A percentile compares a stretch with the other conserved stretches of the same genome.
phyloP scores from a whole-genome alignment of 2,888 invertebrate genomes.

The Nymphalis c-album region DNA sequence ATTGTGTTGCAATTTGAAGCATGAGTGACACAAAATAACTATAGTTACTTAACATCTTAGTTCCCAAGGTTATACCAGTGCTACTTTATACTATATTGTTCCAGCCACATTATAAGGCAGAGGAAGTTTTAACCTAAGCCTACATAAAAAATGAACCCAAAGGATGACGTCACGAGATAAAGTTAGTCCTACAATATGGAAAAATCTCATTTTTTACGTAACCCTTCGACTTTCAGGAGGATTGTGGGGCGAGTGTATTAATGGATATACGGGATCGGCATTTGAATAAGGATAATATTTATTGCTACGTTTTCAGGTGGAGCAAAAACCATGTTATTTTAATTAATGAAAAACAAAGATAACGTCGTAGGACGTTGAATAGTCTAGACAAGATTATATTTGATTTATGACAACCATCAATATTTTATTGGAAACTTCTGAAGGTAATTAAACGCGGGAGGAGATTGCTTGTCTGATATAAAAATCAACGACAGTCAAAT shows the following conservation, averaged over 20 bases:
- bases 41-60: too few relatives aligned
- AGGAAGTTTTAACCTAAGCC: neutral
- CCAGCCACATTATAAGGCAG: neutral
- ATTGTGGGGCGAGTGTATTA: constrained; percentile 19
- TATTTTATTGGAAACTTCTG: neutral
- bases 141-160: neutral
- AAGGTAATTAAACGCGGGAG: neutral
- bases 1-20: too few relatives aligned
- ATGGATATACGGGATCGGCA: constrained; percentile 29
- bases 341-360: constrained; percentile 9
- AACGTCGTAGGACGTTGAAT: neutral
- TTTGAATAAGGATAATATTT: constrained; percentile 30
- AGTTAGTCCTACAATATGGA: constrained; percentile 13
- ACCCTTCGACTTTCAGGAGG: constrained; percentile 18
- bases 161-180: neutral
- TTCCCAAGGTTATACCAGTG: too few relatives aligned
- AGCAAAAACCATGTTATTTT: constrained; percentile 9
- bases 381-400: constrained; percentile 2
- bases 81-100: neutral
- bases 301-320: constrained; percentile 17
- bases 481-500: neutral
- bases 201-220: constrained; percentile 24
- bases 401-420: neutral
- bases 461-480: neutral
- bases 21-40: too few relatives aligned